Base-by-base conservation (phyloP, 2,888 invertebrate genomes). In the Aspidiotus rigidus region DNA sequence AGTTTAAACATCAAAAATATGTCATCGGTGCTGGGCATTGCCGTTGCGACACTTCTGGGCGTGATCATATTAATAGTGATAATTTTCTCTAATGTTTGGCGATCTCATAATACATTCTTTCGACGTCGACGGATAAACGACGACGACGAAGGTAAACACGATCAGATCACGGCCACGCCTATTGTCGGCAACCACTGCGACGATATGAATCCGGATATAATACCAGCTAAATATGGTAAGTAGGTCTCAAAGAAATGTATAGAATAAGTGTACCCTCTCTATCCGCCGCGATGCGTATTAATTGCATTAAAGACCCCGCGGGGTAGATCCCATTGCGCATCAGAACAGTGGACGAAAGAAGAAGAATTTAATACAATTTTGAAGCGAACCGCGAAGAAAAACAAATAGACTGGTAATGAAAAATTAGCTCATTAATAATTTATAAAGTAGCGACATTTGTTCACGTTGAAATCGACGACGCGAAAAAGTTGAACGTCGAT, bases 211-310 rank as follows among this genome's bases (percentile, higher is more conserved):
- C 87, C 87, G 16, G 87, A 88, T 78, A 84, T 87, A 71, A 87
- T 88, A 77, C 87, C 87, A 72, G 86, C 86, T 72, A 86, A 87
- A 81, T 86, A 85, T 75, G 86, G 87, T 86, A 79, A 80, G 79
- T 75, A 60, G 7, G 2, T 7, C 39, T 59, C 17, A 16, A 17
- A 59, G 6, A n/a, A 10, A 2, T 11, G 17, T 6, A 6, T 59
- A 59, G 17, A 56, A 7, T 56, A 56, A 39, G n/a, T 7, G 7
- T 41, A 3, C 7, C 39, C 9, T 0, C 15, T n/a, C n/a, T 15
- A 61, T 41, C 28, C 7, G 7, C 13, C 40, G 40, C 53, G 28
- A 28, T 28, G 5, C 28, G 28, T 28, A 28, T 28, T 28, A 28
- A 28, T 28, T 28, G 28, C 28, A 28, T 28, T 28, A 28, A 28